These are phyloP conservation scores for Serinus canaria DNA, from an alignment of 2,113 vertebrate species.

Conservation along the genomic window DNA sequence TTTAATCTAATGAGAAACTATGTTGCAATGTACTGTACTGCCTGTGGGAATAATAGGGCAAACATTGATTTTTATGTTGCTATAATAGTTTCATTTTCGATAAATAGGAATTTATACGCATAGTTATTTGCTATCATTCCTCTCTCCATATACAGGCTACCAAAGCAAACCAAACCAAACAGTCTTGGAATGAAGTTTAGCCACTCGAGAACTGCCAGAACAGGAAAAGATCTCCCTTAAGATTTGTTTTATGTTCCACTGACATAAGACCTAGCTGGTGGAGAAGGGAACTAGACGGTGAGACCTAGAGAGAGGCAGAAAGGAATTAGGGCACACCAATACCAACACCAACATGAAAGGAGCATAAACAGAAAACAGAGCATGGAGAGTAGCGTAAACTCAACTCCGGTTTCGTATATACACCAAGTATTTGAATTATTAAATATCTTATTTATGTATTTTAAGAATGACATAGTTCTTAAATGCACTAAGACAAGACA, in stretches of 20 bases:
- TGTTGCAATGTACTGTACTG: constrained; percentile 67
- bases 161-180: not conserved
- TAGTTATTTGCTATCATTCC: constrained; percentile 60
- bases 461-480: not conserved
- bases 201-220: not conserved
- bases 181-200: not conserved
- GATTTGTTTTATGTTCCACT: constrained; percentile 14
- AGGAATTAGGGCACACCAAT: not conserved
- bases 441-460: not conserved
- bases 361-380: not conserved
- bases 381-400: not conserved
- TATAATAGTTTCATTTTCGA: constrained; percentile 75
- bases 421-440: not conserved
- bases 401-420: not conserved
- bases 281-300: not conserved
- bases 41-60: constrained; percentile 75
- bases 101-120: constrained; percentile 77
- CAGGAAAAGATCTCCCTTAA: not conserved
- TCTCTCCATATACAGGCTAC: constrained; percentile 3
- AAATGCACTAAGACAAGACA: not conserved
- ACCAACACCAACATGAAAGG: not conserved
- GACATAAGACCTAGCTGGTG: not conserved
- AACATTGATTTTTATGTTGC: constrained; percentile 82
- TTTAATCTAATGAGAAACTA: constrained; percentile 79
- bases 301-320: not conserved